These are phyloP conservation scores for Leuciscus waleckii DNA, from an alignment of 2,797 vertebrate genomes.

Conservation along the genomic window DNA sequence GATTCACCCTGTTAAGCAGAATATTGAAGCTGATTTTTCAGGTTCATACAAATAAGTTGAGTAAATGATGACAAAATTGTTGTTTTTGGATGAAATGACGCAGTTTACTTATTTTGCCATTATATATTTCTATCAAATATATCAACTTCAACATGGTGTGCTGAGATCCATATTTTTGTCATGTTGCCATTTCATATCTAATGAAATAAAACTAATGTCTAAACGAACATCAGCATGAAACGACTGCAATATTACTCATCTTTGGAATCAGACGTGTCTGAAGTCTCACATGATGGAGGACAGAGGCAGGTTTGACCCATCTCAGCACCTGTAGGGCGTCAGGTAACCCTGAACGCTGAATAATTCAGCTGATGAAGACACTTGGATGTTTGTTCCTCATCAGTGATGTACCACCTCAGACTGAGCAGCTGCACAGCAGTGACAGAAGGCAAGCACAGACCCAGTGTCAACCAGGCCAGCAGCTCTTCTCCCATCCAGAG, in stretches of 20 bases:
- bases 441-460: slow-evolving; percentile 72
- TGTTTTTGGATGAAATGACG: slow-evolving; percentile 10
- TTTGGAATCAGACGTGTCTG: not conserved
- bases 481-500: slow-evolving; percentile 74
- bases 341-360: slow-evolving; percentile 70
- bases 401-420: slow-evolving; percentile 82
- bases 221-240: slow-evolving; percentile 3
- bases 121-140: slow-evolving; percentile 52
- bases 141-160: slow-evolving; percentile 50
- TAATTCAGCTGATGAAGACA: slow-evolving; percentile 73
- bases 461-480: slow-evolving; percentile 79
- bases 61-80: not conserved
- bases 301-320: not conserved
- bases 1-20: not conserved
- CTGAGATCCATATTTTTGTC: slow-evolving; percentile 51
- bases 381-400: slow-evolving; percentile 72
- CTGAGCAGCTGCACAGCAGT: slow-evolving; percentile 84
- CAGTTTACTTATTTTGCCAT: slow-evolving; percentile 36
- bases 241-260: not conserved
- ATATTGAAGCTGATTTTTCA: not conserved
- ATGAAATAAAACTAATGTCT: slow-evolving; percentile 51
- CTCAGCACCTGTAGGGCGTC: slow-evolving; percentile 63
- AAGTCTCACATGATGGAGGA: too few relatives aligned
- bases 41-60: not conserved
- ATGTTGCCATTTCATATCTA: slow-evolving; percentile 55